Evolutionary conservation across 2,797 vertebrate species (phyloP).

Genomic region (Synaphobranchus kaupii): DNA sequence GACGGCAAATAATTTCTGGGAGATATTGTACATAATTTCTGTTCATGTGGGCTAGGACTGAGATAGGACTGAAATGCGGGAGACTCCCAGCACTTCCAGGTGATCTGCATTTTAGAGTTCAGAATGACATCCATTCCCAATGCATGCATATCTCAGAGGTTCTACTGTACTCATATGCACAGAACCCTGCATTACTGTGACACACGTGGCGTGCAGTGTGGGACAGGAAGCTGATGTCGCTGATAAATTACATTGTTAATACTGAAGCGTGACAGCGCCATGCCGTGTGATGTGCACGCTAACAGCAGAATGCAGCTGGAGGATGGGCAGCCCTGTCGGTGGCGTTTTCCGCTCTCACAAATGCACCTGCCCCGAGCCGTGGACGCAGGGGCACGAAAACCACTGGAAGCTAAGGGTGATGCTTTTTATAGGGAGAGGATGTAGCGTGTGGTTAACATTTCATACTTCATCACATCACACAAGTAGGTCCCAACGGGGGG

Average conservation of each 20-base stretch:
- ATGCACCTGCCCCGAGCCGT: not conserved
- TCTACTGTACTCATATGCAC: not conserved
- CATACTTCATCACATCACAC: not conserved
- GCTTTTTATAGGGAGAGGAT: not conserved
- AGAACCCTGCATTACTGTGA: not conserved
- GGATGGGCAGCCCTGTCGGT: not conserved
- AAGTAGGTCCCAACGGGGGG: not conserved
- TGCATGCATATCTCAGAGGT: not conserved
- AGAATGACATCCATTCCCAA: too few species aligned
- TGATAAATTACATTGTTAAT: not conserved
- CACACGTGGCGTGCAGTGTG: not conserved
- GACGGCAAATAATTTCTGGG: too few species aligned
- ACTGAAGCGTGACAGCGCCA: not conserved
- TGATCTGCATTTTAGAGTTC: too few species aligned
- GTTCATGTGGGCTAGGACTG: too few species aligned
- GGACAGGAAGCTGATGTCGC: not conserved
- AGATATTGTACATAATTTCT: too few species aligned
- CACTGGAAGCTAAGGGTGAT: not conserved
- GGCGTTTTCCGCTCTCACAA: not conserved
- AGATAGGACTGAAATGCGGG: too few species aligned
- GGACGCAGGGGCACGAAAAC: not conserved
- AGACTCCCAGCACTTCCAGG: too few species aligned
- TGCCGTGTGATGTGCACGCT: not conserved
- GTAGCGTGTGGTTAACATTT: not conserved
- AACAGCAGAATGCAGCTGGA: not conserved